Percentiles rank a stretch among this genome's conserved stretches.
phyloP scores from a whole-genome alignment of 2,113 vertebrate species.

The Engraulis encrasicolus region DNA sequence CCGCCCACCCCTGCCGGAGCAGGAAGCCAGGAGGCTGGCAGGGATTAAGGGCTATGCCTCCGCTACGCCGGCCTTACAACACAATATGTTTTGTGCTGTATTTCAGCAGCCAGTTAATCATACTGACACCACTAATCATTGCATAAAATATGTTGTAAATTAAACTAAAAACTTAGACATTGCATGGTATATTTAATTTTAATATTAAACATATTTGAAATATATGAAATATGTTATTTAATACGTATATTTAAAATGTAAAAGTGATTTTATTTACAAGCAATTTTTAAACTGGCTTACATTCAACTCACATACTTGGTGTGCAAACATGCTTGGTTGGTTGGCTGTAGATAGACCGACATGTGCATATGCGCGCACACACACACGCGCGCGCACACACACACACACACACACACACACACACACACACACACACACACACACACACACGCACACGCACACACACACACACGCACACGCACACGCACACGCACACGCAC shows the following conservation, averaged over 20 bases:
- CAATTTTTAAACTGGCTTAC: too few species aligned
- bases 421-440: neutral
- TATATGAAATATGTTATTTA: too few species aligned
- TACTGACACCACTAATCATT: neutral
- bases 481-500: slow-evolving; percentile 5
- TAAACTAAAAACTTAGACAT: neutral
- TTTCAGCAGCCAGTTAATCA: neutral
- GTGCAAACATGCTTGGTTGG: too few species aligned
- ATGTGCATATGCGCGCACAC: too few species aligned
- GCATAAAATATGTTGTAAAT: neutral
- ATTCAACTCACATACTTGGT: too few species aligned
- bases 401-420: neutral
- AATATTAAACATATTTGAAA: too few species aligned
- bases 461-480: neutral
- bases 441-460: neutral
- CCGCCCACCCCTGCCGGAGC: neutral
- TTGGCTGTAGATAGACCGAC: too few species aligned
- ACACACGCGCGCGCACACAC: neutral
- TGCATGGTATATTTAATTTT: too few species aligned
- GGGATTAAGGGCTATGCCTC: neutral
- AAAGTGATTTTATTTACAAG: too few species aligned
- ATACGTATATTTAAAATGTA: too few species aligned
- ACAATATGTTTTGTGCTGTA: neutral
- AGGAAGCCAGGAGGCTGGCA: neutral
- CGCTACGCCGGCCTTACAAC: neutral